Evolutionary conservation across 2,797 vertebrate genomes (phyloP).

Genomic region (Sebastes iracundus): DNA sequence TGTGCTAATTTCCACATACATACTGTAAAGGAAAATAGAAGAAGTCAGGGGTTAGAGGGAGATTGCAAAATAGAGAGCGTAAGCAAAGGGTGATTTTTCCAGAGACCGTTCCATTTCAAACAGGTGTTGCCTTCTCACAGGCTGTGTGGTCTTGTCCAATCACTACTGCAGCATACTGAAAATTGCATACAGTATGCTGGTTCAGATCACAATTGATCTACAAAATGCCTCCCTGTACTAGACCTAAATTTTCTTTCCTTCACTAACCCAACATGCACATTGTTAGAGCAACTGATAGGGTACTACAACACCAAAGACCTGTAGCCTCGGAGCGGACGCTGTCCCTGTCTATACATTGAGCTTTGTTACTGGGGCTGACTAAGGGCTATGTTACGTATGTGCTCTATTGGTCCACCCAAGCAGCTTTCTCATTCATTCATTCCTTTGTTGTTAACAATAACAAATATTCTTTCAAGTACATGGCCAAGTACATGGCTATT

Average conservation of each 20-base stretch:
- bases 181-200: background rate
- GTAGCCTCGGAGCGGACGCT: background rate
- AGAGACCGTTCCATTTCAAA: background rate
- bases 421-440: background rate
- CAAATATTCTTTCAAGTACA: background rate
- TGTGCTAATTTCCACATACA: background rate
- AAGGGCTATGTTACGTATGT: background rate
- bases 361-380: background rate
- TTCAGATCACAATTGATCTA: background rate
- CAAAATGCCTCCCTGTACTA: background rate
- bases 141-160: background rate
- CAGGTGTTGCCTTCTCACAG: background rate
- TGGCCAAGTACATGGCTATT: background rate
- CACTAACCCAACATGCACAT: background rate
- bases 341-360: background rate
- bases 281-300: background rate
- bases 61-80: background rate
- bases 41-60: background rate
- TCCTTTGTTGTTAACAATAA: background rate
- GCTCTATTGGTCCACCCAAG: background rate
- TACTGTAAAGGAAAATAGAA: background rate
- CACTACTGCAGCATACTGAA: background rate
- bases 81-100: background rate
- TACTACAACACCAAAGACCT: background rate
- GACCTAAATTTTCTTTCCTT: background rate